Evolutionary conservation across 2,113 vertebrate species (phyloP), one percentile per base, ranked within the genome.

Genomic region (Barnardius zonarius): DNA sequence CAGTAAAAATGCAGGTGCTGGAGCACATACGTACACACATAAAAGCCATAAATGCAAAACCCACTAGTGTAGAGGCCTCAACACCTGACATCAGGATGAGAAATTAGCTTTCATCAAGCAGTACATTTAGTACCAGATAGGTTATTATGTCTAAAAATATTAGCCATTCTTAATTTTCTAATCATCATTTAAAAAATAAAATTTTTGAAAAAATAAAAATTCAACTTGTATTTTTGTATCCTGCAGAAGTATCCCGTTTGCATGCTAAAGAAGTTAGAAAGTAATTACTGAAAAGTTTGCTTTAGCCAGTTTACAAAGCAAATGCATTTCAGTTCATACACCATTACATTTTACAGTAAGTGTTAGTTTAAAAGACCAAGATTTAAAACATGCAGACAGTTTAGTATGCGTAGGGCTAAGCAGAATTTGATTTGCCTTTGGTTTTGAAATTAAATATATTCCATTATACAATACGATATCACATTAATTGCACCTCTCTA

Each of bases 1-100:
- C 2, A 28, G 11, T 46, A 48, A 55, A 88, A 86, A 57, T 46
- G 27, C 17, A 76, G 48, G 24, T 43, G 22, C 13, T 48, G 2
- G 0, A 41, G 5, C 9, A 9, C 23, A 10, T 2, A 10, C 14
- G 14, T 7, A 13, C 4, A 16, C 9, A 27, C 20, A 20, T 4
- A 30, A 2, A 83, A 31, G 9, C 5, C 2, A 4, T 51, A 83
- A 57, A 8, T 7, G 10, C 2, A 85, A 87, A 94, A 74, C 31
- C n/a, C 16, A 46, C 12, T n/a, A 30, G 7, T 61, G 13, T 61
- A 27, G 10, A 72, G 27, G 14, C 7, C 41, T 78, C 8, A 44
- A 76, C 52, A 62, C 14, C 22, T 75, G 44, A 68, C 7, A 78
- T 9, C 8, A 54, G 24, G 13, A 6, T 76, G 59, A 84, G n/a